phyloP scores from a whole-genome alignment of 2,888 invertebrate species.

The Volucella inflata region DNA sequence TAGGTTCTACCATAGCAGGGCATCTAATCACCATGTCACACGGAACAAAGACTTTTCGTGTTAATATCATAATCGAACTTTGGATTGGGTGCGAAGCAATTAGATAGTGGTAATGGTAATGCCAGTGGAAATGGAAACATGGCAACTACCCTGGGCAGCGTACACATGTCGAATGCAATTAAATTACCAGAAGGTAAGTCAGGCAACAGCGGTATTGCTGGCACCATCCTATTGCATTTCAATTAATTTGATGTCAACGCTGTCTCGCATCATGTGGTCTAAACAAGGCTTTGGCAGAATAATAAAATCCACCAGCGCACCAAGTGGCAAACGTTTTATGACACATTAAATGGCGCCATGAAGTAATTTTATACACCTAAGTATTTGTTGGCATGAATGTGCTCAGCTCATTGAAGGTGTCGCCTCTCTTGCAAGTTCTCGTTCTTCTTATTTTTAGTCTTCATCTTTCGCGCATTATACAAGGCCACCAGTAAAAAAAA shows the following conservation, averaged over 20 bases:
- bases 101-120: not conserved
- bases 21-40: not conserved
- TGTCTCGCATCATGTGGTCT: not conserved
- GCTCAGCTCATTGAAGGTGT: not conserved
- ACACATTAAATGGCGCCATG: slow-evolving; percentile 5
- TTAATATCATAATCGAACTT: slow-evolving; percentile 14
- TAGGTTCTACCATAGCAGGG: not conserved
- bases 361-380: not conserved
- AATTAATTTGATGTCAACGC: slow-evolving; percentile 3
- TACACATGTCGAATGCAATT: too few species aligned
- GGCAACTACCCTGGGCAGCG: too few species aligned
- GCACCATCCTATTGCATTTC: not conserved
- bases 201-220: too few species aligned
- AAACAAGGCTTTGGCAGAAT: not conserved
- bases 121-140: too few species aligned
- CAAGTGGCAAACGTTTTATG: slow-evolving; percentile 2
- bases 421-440: not conserved
- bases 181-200: too few species aligned
- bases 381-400: not conserved
- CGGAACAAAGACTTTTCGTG: not conserved
- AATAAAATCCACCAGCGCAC: not conserved
- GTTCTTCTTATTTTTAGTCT: not conserved
- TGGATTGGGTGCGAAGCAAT: slow-evolving; percentile 3
- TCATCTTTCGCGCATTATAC: not conserved
- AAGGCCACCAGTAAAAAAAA: too few species aligned